phyloP scores from a whole-genome alignment of 2,888 invertebrate genomes.

The Lycaena phlaeas region DNA sequence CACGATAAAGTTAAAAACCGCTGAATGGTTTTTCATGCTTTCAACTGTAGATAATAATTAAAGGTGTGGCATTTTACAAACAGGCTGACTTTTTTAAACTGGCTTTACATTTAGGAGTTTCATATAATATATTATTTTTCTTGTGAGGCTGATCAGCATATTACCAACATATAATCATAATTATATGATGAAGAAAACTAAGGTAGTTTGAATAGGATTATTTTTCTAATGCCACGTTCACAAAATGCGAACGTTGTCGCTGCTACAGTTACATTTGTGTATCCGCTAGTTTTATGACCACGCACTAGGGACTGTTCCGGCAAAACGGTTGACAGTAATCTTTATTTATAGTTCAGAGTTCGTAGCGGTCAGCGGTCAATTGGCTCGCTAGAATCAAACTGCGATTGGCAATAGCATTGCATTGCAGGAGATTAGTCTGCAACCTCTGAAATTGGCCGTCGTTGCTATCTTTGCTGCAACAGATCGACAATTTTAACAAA shows the following conservation, averaged over 20 bases:
- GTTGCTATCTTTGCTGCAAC: not conserved
- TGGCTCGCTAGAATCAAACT: slow-evolving; percentile 19
- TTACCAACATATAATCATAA: no score
- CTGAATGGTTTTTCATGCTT: no score
- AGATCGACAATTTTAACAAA: not conserved
- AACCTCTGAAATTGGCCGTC: slow-evolving; percentile 1
- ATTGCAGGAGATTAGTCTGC: slow-evolving; percentile 10
- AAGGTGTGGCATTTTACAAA: no score
- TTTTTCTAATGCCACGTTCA: no score
- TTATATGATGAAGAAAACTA: no score
- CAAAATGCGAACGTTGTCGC: not conserved
- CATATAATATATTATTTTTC: no score
- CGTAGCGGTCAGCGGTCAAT: slow-evolving; percentile 15
- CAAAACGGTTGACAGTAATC: slow-evolving; percentile 22
- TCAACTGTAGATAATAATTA: no score
- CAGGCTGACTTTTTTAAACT: no score
- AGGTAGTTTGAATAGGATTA: no score
- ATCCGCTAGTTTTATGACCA: slow-evolving; percentile 14
- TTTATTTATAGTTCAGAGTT: slow-evolving; percentile 24
- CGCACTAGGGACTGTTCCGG: slow-evolving; percentile 18
- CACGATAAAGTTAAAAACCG: no score
- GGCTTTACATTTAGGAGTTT: no score
- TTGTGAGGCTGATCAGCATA: no score
- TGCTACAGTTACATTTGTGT: not conserved
- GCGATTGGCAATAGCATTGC: slow-evolving; percentile 13